Evolutionary conservation across 2,888 invertebrate species (phyloP), one percentile per base, ranked within the genome.

Genomic region (Leptinotarsa juncta): DNA sequence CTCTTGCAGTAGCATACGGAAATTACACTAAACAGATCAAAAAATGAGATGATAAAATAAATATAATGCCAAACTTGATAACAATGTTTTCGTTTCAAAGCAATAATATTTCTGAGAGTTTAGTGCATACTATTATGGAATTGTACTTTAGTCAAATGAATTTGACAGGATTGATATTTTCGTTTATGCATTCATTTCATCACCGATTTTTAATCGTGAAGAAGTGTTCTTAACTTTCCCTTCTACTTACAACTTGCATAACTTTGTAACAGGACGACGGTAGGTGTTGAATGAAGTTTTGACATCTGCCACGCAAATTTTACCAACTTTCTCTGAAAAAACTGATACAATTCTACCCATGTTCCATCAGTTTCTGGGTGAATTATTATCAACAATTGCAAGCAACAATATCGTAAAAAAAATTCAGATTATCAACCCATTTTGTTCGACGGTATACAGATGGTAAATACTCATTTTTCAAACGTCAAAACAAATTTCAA

Each of bases 321-420:
- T 18, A 3, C 66, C 49, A 66, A 14, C 49, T 12, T 48, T 18
- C 3, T 48, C 66, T 49, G 66, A 48, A 23, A 20, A 66, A 10
- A 50, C 66, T 3, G 66, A 48, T 3, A 66, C 50, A 20, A 66
- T 18, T n/a, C 50, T 49, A 23, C 66, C 20, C 15, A 66, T 50
- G 20, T 49, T 48, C 23, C 49, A 50, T 14, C 15, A 16, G 23
- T 66, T 66, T 66, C 66, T 48, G 20, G 66, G 66, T 50, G 66
- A 66, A 23, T 26, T 66, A 16, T 49, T 23, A 42, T 66, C 50
- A n/a, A 50, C 66, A 26, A 66, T 26, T 26, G 26, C 26, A 26
- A 26, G 26, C 26, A 26, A 26, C 26, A 26, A 26, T 26, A 26
- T 26, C 4, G 26, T 26, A 3, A 26, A 26, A 26, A 26, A 26